Conservation (phyloP, 2,888 invertebrate species). For the Protophormia terraenovae region DNA sequence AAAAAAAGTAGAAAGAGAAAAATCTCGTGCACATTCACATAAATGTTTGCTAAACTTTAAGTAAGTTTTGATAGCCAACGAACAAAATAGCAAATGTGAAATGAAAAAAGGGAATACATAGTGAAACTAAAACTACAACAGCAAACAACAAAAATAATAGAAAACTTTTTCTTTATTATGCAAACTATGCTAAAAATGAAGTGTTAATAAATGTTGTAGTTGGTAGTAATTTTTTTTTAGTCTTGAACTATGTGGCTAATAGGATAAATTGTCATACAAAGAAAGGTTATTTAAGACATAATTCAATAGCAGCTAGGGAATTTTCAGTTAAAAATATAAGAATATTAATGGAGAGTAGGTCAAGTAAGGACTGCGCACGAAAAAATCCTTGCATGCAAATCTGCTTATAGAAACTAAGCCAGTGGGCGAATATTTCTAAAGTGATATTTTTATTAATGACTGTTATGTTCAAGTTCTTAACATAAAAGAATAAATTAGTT, state of each 20-base stretch:
- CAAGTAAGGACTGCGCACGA: too few relatives aligned
- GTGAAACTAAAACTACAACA: background rate
- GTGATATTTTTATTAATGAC: too few relatives aligned
- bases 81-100: slow-evolving; percentile 30
- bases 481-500: too few relatives aligned
- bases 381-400: too few relatives aligned
- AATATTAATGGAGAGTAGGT: background rate
- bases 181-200: slow-evolving; percentile 62
- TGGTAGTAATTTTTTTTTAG: background rate
- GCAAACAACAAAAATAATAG: slow-evolving; percentile 23
- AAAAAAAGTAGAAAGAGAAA: background rate
- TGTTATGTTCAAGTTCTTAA: too few relatives aligned
- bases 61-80: slow-evolving; percentile 63
- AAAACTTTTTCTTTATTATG: slow-evolving; percentile 65
- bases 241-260: background rate
- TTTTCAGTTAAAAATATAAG: background rate
- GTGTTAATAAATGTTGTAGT: slow-evolving; percentile 62
- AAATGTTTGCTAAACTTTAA: slow-evolving; percentile 62
- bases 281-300: background rate
- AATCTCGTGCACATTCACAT: slow-evolving; percentile 16
- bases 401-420: too few relatives aligned
- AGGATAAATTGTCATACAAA: slow-evolving; percentile 13
- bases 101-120: slow-evolving; percentile 10
- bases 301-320: background rate
- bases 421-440: too few relatives aligned